These are phyloP conservation scores for Drosophila mayaguana DNA, from an alignment of 2,888 invertebrate genomes.

Conservation along the genomic window DNA sequence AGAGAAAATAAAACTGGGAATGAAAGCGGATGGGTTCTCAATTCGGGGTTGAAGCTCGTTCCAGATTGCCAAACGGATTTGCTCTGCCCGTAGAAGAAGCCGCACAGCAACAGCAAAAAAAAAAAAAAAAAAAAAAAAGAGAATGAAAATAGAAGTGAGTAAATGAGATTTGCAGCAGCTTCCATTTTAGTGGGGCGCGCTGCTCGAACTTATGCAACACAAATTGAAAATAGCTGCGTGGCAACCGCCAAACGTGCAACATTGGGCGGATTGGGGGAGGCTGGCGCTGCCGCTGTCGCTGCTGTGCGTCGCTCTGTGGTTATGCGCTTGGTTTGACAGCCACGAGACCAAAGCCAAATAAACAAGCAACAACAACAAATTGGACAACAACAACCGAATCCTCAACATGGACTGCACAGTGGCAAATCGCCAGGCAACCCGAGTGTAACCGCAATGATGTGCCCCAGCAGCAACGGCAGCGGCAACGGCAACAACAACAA, in stretches of 20 bases:
- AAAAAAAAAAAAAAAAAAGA: not conserved
- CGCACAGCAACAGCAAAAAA: not conserved
- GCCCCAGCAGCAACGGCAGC: constrained; percentile 22
- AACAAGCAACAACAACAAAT: constrained; percentile 33
- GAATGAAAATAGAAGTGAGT: constrained; percentile 40
- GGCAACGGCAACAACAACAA: not conserved
- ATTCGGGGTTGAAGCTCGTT: constrained; percentile 45
- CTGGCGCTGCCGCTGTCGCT: constrained; percentile 13
- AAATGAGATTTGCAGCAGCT: constrained; percentile 61
- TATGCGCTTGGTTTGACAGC: constrained; percentile 75
- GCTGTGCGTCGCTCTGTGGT: constrained; percentile 62
- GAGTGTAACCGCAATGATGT: constrained; percentile 71
- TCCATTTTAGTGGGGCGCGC: constrained; percentile 30
- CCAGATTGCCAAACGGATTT: constrained; percentile 20
- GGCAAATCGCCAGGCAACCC: constrained; percentile 50
- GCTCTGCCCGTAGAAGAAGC: constrained; percentile 15
- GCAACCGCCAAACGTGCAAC: constrained; percentile 37
- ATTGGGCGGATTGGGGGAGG: constrained; percentile 15
- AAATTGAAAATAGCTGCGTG: constrained; percentile 70
- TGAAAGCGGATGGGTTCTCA: constrained; percentile 34
- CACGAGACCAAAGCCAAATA: constrained; percentile 70
- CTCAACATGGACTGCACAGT: constrained; percentile 28
- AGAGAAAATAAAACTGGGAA: constrained; percentile 5
- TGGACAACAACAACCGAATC: constrained; percentile 11
- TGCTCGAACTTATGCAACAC: constrained; percentile 55